Percentiles rank a stretch among this genome's conserved stretches.
phyloP scores from a whole-genome alignment of 2,113 vertebrate genomes.

The Cacatua alba region DNA sequence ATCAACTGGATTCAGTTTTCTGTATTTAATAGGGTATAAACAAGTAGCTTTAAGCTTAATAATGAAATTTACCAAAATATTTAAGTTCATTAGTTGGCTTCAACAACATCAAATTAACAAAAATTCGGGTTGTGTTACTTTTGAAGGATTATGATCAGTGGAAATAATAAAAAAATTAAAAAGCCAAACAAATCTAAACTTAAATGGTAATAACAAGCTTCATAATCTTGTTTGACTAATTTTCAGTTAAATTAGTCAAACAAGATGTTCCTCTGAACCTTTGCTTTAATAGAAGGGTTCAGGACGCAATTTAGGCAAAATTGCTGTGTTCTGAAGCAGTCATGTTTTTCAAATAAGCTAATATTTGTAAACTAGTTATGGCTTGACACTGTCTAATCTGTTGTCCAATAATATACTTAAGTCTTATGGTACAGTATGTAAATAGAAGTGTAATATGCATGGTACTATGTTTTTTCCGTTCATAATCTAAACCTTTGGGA shows the following conservation, averaged over 20 bases:
- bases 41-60: neutral
- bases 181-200: rapidly evolving
- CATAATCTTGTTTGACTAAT: neutral
- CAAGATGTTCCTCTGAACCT: neutral
- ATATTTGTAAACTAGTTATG: neutral
- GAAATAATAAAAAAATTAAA: neutral
- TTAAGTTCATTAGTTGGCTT: neutral
- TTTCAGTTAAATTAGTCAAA: neutral
- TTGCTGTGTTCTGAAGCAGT: neutral
- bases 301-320: neutral
- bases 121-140: neutral
- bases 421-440: neutral
- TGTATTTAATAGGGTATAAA: neutral
- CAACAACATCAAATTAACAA: neutral
- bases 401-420: neutral
- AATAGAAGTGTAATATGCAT: neutral
- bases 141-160: neutral
- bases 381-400: neutral
- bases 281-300: neutral
- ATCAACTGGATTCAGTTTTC: neutral
- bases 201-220: neutral
- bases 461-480: neutral
- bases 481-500: neutral
- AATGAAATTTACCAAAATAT: neutral
- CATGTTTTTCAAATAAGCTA: neutral